These are phyloP conservation scores for Archilochus colubris DNA, from an alignment of 2,113 vertebrate genomes.

Conservation along the genomic window DNA sequence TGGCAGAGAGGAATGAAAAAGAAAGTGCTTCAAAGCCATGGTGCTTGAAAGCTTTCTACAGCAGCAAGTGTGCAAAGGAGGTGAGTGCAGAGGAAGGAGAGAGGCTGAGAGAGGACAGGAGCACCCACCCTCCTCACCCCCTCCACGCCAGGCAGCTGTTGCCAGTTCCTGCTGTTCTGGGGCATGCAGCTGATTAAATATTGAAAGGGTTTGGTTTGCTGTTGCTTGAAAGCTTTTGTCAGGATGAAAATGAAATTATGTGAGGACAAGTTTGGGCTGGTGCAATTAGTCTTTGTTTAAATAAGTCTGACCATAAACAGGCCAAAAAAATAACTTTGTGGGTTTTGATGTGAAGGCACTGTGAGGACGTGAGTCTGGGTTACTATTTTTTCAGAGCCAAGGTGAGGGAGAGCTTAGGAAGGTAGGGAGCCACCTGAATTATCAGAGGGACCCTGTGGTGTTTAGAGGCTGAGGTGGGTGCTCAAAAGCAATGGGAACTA, in stretches of 20 bases:
- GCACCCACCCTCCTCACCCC: fast-evolving
- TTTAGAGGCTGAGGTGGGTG: not conserved
- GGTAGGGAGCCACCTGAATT: not conserved
- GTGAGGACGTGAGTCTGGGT: not conserved
- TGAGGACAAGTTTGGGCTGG: slow-evolving; percentile 48
- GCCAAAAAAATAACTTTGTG: not conserved
- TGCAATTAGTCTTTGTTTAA: not conserved
- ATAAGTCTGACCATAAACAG: not conserved
- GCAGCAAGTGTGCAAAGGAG: not conserved
- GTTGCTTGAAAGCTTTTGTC: slow-evolving; percentile 49
- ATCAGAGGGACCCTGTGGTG: not conserved
- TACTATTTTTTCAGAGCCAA: not conserved
- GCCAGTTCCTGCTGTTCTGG: not conserved
- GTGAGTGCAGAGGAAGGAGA: not conserved
- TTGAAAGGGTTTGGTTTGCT: slow-evolving; percentile 46
- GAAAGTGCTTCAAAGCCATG: not conserved
- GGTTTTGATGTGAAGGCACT: not conserved
- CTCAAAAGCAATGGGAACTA: not conserved
- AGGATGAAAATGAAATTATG: slow-evolving; percentile 22
- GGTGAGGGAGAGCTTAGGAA: not conserved
- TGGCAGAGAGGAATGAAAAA: not conserved
- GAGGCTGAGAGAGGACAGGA: not conserved
- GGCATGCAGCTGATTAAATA: slow-evolving; percentile 60
- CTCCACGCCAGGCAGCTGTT: not conserved
- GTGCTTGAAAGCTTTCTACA: not conserved